Evolutionary conservation across 2,797 vertebrate genomes (phyloP).

Genomic region (Chloroceryle amazona): DNA sequence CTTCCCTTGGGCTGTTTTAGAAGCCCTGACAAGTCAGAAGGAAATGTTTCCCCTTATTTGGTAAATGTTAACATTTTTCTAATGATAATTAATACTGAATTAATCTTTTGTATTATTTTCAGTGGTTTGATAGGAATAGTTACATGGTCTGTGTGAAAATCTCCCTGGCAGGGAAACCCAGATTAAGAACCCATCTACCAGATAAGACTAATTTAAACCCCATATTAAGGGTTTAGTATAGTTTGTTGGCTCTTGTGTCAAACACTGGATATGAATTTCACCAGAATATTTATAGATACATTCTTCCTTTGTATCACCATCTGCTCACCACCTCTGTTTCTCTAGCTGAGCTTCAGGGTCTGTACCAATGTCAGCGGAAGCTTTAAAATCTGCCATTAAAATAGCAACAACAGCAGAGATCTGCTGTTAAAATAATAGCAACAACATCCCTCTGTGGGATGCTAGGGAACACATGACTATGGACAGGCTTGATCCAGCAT

Average conservation of each 20-base stretch:
- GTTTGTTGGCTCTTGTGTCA: not conserved
- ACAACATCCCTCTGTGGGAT: constrained; percentile 71
- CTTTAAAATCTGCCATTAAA: constrained; percentile 73
- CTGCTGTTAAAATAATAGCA: constrained; percentile 71
- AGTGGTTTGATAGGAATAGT: not conserved
- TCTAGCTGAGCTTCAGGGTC: constrained; percentile 49
- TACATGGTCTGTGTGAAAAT: not conserved
- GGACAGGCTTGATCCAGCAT: constrained; percentile 39
- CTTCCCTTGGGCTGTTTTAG: not conserved
- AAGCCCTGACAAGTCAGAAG: not conserved
- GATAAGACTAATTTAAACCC: not conserved
- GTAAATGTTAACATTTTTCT: not conserved
- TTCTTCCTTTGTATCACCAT: constrained; percentile 63
- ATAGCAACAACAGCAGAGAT: constrained; percentile 67
- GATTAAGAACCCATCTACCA: not conserved
- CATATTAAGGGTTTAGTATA: not conserved
- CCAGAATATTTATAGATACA: constrained; percentile 64
- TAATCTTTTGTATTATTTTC: not conserved
- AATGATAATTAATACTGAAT: not conserved
- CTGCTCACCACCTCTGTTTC: constrained; percentile 64
- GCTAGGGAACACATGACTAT: constrained; percentile 31
- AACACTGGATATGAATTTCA: constrained; percentile 32
- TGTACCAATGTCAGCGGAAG: constrained; percentile 69
- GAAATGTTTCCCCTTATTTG: not conserved
- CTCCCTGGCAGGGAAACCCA: not conserved